Conservation (phyloP, 2,888 invertebrate species). For the Agapostemon virescens region DNA sequence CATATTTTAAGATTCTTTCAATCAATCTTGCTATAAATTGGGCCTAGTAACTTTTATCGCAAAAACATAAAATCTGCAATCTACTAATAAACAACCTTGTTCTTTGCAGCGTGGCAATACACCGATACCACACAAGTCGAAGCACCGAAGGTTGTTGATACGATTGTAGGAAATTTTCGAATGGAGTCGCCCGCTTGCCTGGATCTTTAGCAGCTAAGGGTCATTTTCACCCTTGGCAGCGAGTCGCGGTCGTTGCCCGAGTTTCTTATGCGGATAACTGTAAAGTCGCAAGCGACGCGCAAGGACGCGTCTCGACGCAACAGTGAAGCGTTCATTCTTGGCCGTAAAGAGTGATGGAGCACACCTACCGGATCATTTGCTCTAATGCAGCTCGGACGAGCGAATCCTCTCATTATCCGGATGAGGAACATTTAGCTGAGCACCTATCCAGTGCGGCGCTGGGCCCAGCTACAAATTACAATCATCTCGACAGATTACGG, state of each 20-base stretch:
- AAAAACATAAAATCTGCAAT: too few relatives aligned
- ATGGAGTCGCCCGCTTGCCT: background rate
- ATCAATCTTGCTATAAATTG: too few relatives aligned
- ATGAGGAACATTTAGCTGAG: constrained; percentile 62
- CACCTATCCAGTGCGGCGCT: constrained; percentile 45
- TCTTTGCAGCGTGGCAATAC: too few relatives aligned
- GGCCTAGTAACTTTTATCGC: too few relatives aligned
- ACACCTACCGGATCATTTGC: constrained; percentile 63
- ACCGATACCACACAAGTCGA: too few relatives aligned
- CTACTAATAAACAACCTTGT: too few relatives aligned
- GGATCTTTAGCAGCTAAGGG: background rate
- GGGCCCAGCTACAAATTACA: constrained; percentile 63
- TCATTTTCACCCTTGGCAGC: constrained; percentile 5
- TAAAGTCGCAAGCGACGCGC: constrained; percentile 20
- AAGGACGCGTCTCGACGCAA: constrained; percentile 31
- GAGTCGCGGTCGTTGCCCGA: constrained; percentile 39
- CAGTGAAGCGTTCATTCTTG: background rate
- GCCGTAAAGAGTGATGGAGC: constrained; percentile 38
- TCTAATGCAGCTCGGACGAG: constrained; percentile 57
- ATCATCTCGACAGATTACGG: constrained; percentile 56
- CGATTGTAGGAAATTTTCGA: background rate
- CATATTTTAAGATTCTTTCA: too few relatives aligned
- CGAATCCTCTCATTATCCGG: constrained; percentile 65
- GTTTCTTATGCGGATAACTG: constrained; percentile 48
- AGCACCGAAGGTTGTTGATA: background rate